Conservation (phyloP, 92 coral and sea anemone genomes). For the Parazoanthus atlanticus region DNA sequence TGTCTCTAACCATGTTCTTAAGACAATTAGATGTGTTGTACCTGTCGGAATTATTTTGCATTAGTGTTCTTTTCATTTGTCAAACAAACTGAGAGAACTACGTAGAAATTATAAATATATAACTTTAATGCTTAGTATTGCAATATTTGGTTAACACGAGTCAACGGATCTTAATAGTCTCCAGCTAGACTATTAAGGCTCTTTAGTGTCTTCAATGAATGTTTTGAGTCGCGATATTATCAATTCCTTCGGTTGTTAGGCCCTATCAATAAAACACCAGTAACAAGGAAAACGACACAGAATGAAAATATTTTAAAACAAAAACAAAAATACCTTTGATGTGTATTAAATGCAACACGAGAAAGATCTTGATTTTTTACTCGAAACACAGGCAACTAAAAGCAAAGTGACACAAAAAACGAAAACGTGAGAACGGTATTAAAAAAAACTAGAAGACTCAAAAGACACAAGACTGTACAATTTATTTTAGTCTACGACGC, state of each 20-base stretch:
- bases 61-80: no score
- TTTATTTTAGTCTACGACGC: not conserved
- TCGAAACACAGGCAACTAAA: not conserved
- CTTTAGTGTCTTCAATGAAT: not conserved
- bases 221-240: not conserved
- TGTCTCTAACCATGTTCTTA: not conserved
- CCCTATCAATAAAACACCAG: slow-evolving; percentile 3
- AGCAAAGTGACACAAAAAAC: not conserved
- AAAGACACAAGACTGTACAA: not conserved
- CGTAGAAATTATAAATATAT: not conserved
- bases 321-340: not conserved
- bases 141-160: not conserved
- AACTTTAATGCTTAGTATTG: not conserved
- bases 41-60: not conserved
- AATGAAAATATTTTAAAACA: not conserved
- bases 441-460: not conserved
- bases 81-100: no score
- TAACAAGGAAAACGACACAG: not conserved
- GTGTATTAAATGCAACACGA: not conserved
- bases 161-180: not conserved
- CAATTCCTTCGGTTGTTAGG: not conserved
- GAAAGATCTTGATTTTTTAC: not conserved
- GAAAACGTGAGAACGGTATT: not conserved
- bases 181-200: not conserved
- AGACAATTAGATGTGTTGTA: not conserved